phyloP scores from a whole-genome alignment of 2,797 vertebrate genomes.

The Cossypha polioptera region DNA sequence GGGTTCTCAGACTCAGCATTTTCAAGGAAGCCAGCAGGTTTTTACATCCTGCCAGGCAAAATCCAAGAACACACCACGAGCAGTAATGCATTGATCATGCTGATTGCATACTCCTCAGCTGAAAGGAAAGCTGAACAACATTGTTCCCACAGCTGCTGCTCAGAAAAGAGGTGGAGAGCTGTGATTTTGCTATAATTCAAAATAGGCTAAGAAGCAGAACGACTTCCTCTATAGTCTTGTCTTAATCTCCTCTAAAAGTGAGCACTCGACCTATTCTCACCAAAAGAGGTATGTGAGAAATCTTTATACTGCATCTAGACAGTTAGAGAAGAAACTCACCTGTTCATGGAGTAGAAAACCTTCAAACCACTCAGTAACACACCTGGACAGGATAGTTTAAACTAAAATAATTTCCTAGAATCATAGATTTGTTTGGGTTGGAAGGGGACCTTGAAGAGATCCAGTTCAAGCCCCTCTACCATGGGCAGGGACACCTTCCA shows the following conservation, averaged over 20 bases:
- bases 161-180: neutral
- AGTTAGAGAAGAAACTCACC: neutral
- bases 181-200: neutral
- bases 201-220: neutral
- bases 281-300: neutral
- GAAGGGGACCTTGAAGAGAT: neutral
- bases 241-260: neutral
- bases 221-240: neutral
- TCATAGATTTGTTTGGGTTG: neutral
- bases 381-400: neutral
- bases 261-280: neutral
- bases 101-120: neutral
- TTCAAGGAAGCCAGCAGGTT: neutral
- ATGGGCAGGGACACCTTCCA: neutral
- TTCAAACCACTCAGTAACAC: neutral
- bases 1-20: neutral
- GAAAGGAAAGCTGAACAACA: neutral
- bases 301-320: neutral
- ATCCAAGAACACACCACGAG: neutral
- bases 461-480: neutral
- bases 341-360: neutral
- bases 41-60: neutral
- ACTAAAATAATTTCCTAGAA: neutral
- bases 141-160: neutral
- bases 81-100: neutral